These are phyloP conservation scores for Drosophila tripunctata DNA, from an alignment of 2,888 invertebrate genomes.

Conservation along the genomic window DNA sequence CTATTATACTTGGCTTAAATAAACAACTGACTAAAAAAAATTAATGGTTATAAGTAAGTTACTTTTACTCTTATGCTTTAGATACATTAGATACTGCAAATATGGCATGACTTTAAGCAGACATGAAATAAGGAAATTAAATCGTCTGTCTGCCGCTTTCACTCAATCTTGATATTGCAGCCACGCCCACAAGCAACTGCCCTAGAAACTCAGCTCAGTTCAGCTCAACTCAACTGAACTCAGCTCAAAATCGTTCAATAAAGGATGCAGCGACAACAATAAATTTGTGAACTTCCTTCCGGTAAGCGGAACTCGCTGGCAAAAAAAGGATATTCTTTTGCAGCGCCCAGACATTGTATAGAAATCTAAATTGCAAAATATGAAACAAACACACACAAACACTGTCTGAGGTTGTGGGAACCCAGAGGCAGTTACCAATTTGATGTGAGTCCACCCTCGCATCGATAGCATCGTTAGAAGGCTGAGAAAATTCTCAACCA, in stretches of 20 bases:
- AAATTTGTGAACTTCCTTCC: slow-evolving; percentile 72
- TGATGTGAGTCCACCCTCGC: slow-evolving; percentile 76
- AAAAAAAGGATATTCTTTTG: slow-evolving; percentile 58
- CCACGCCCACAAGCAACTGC: slow-evolving; percentile 30
- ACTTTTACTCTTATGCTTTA: too few species aligned
- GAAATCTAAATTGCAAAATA: slow-evolving; percentile 79
- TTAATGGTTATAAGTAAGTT: too few species aligned
- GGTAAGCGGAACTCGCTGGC: slow-evolving; percentile 62
- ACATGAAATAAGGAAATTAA: too few species aligned
- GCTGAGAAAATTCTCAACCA: slow-evolving; percentile 69
- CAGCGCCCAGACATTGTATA: slow-evolving; percentile 52
- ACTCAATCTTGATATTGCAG: neutral
- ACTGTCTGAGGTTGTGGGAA: slow-evolving; percentile 51
- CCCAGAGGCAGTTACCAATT: slow-evolving; percentile 66
- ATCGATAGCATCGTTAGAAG: slow-evolving; percentile 65
- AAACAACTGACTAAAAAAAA: too few species aligned
- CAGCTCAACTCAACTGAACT: too few species aligned
- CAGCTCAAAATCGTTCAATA: slow-evolving; percentile 31
- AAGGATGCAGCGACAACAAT: slow-evolving; percentile 35
- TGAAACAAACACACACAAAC: slow-evolving; percentile 45
- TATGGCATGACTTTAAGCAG: too few species aligned
- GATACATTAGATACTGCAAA: too few species aligned
- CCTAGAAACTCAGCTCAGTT: slow-evolving; percentile 31
- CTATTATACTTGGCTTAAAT: too few species aligned
- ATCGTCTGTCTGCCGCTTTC: neutral